Evolutionary conservation across 2,113 vertebrate genomes (phyloP).

Genomic region (Chaetodon auriga): DNA sequence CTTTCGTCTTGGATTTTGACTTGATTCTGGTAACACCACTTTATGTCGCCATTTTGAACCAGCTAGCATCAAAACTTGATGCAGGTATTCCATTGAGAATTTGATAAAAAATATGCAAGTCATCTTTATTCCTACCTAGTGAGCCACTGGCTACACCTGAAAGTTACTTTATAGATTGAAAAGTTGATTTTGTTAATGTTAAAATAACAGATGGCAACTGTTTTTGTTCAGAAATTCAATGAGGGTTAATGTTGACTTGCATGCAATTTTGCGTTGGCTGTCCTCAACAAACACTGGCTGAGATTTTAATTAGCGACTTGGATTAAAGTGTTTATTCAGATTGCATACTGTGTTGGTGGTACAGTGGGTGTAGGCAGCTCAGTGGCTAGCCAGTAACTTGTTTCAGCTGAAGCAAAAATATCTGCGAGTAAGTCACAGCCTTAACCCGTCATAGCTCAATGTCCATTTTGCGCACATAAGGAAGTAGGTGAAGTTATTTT

Average conservation of each 20-base stretch:
- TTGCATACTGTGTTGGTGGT: slow-evolving; percentile 17
- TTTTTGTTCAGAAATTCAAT: not conserved
- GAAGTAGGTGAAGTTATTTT: not conserved
- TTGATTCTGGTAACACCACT: not conserved
- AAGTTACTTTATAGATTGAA: not conserved
- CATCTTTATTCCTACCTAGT: not conserved
- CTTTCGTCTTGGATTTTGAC: not conserved
- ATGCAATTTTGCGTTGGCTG: not conserved
- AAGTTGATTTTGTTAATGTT: not conserved
- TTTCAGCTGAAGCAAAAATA: slow-evolving; percentile 28
- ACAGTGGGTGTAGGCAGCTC: slow-evolving; percentile 28
- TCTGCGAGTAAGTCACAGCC: slow-evolving; percentile 1
- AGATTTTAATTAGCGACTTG: slow-evolving; percentile 15
- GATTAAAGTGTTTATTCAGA: slow-evolving; percentile 40
- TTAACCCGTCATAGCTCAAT: slow-evolving; percentile 6
- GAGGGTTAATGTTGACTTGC: slow-evolving; percentile 4
- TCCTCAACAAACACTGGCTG: not conserved
- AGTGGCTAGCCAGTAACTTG: slow-evolving; percentile 1
- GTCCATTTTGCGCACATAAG: not conserved
- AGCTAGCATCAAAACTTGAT: not conserved
- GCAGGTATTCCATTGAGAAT: not conserved
- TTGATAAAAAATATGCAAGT: not conserved
- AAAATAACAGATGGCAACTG: not conserved
- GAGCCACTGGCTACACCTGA: not conserved
- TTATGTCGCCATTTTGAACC: not conserved